Base-by-base conservation (phyloP, 1,140 invertebrate genomes). In the Acromyrmex echinatior region DNA sequence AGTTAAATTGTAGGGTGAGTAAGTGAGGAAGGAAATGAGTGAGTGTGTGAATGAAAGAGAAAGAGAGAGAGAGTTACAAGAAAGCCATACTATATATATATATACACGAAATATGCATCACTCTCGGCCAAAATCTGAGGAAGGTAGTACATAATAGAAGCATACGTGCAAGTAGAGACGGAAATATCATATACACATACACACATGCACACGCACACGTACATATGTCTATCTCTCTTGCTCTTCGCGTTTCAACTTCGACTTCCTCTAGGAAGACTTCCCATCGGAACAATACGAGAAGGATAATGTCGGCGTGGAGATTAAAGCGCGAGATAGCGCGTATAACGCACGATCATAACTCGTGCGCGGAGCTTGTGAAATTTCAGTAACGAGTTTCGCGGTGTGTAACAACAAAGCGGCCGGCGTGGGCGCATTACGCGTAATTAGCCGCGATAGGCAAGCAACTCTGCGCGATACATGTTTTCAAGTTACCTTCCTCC, bases 161-260 rank as follows among this genome's bases (percentile, higher is more conserved):
- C 28, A 60, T 14, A 66, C 68, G 28, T 65, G 70, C 78, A 70
- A 21, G 31, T 39, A 21, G 16, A 58, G n/a, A 73, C 7, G 16
- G n/a, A 14, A 21, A 6, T 87, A 87, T 88, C 78, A 86, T 0
- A 45, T 0, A 45, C 10, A 12, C 2, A 45, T 9, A 45, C 9
- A 45, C 0, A 45, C 82, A 31, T 31, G 28, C 28, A 86, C 1
- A 45, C 2, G 7, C 39, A 45, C 39, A 45, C 39, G 1, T 1
- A 45, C 7, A 45, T 1, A 10, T 58, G 21, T 71, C 31, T 84
- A 35, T 77, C 80, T 77, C 21, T 45, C 31, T 18, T 9, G 12
- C 49, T 66, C 66, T 86, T 86, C 73, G 77, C 65, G 79, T 86
- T 90, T 87, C 79, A 88, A 90, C 63, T 76, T 87, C 76, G 86